phyloP scores from a whole-genome alignment of 2,113 vertebrate genomes.

The Chaetodon auriga region DNA sequence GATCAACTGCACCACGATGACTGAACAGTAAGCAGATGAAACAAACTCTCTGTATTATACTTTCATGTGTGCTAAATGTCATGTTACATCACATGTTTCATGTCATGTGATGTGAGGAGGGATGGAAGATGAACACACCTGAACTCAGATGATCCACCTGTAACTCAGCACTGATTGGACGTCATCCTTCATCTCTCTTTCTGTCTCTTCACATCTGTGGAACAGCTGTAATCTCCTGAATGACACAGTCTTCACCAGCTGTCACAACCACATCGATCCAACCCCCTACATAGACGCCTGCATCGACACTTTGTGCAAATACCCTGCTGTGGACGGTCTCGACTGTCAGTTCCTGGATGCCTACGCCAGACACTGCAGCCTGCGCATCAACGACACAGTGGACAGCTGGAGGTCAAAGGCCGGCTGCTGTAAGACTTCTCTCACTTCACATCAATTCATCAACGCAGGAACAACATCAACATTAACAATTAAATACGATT shows the following conservation, averaged over 20 bases:
- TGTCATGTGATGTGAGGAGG: too few relatives aligned
- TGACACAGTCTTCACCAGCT: not conserved
- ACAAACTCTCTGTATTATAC: not conserved
- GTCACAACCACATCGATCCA: not conserved
- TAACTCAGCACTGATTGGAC: too few relatives aligned
- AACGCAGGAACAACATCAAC: too few relatives aligned
- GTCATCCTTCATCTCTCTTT: too few relatives aligned
- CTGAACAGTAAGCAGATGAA: not conserved
- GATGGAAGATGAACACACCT: too few relatives aligned
- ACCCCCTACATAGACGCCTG: not conserved
- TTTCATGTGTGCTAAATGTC: not conserved
- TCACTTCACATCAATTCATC: too few relatives aligned
- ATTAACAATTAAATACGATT: too few relatives aligned
- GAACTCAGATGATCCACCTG: too few relatives aligned
- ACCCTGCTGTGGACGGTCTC: constrained; percentile 22
- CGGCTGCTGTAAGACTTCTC: constrained; percentile 12
- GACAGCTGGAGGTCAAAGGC: not conserved
- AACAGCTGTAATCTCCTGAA: constrained; percentile 11
- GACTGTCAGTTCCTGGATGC: constrained; percentile 13
- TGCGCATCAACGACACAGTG: not conserved
- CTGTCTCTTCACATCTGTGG: not conserved
- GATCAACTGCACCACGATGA: not conserved
- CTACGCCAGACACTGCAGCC: constrained; percentile 10
- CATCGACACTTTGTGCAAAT: not conserved
- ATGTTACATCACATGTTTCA: too few relatives aligned